These are phyloP conservation scores for Phyto melanocephala DNA, from an alignment of 2,888 invertebrate genomes.

Conservation along the genomic window DNA sequence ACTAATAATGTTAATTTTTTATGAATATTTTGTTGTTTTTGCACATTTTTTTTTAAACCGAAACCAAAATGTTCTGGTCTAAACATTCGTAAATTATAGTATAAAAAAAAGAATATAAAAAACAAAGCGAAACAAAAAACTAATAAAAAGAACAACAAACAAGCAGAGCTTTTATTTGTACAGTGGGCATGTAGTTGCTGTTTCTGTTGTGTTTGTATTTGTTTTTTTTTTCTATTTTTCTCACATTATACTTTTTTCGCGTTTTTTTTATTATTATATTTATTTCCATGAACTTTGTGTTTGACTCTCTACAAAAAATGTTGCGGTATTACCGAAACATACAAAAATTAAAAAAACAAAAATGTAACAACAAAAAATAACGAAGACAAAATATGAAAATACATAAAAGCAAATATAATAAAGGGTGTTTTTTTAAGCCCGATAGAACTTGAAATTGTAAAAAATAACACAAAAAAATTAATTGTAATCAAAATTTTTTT, in stretches of 20 bases:
- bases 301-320: constrained; percentile 21
- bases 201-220: too few relatives aligned
- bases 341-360: neutral
- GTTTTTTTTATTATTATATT: neutral
- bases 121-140: neutral
- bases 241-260: neutral
- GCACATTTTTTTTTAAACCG: neutral
- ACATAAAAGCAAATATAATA: neutral
- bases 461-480: too few relatives aligned
- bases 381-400: neutral
- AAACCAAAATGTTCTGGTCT: neutral
- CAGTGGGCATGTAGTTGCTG: neutral
- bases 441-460: too few relatives aligned
- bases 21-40: neutral
- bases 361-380: neutral
- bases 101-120: neutral
- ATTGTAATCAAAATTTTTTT: too few relatives aligned
- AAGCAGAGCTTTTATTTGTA: neutral
- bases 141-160: neutral
- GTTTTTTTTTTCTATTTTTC: neutral
- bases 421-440: too few relatives aligned
- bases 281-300: neutral
- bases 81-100: neutral
- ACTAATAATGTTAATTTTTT: neutral
- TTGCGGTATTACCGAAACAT: constrained; percentile 27